Conservation (phyloP, 35 echinoderm and acorn worm genomes). For the Antedon bifida region DNA sequence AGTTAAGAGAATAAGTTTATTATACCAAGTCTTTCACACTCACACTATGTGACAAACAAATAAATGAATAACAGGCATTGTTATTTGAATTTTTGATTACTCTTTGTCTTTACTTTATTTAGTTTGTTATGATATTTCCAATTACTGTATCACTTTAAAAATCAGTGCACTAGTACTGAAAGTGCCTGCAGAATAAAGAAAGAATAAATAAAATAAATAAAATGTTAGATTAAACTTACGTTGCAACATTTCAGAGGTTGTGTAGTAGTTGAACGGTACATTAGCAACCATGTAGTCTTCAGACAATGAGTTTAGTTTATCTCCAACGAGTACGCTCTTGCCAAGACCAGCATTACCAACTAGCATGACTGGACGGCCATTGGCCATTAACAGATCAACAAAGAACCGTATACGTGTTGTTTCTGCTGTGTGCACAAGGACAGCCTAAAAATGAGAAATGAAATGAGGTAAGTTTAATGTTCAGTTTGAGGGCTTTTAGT, state of each 20-base stretch:
- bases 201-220: no score
- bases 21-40: no score
- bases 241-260: conserved; percentile 97
- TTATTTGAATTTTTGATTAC: no score
- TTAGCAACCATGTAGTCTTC: conserved; percentile 97
- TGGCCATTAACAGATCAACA: conserved; percentile 82
- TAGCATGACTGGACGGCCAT: conserved; percentile 83
- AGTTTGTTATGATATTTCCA: no score
- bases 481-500: neutral
- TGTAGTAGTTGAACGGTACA: conserved; percentile 99
- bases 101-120: no score
- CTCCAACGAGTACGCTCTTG: conserved; percentile 87
- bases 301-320: conserved; percentile 48
- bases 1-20: neutral
- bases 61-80: no score
- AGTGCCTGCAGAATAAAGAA: no score
- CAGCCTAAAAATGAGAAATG: conserved; percentile 46
- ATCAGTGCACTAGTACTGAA: no score
- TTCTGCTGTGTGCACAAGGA: conserved; percentile 84
- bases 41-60: no score
- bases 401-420: conserved; percentile 79
- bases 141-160: no score
- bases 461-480: neutral
- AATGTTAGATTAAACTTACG: conserved; percentile 23
- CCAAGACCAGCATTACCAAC: conserved; percentile 95